A percentile compares a stretch with the other conserved stretches of the same genome.
These are phyloP conservation scores for Pterostichus madidus DNA, from an alignment of 2,888 invertebrate genomes.

Conservation along the genomic window DNA sequence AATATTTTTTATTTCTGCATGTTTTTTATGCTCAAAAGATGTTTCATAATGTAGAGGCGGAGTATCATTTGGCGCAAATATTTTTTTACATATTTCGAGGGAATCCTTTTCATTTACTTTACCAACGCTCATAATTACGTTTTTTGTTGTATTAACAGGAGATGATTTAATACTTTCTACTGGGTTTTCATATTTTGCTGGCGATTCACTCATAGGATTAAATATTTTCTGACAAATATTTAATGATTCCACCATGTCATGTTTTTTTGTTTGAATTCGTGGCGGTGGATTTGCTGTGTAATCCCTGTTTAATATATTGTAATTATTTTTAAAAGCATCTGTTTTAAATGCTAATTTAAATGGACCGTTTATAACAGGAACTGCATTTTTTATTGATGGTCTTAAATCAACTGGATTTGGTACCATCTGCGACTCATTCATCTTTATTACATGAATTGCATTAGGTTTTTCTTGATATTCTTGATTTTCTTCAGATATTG, in stretches of 20 bases:
- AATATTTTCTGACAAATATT: slow-evolving; percentile 75
- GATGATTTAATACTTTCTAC: slow-evolving; percentile 58
- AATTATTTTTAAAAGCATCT: slow-evolving; percentile 76
- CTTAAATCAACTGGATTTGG: slow-evolving; percentile 52
- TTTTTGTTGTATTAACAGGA: slow-evolving; percentile 56
- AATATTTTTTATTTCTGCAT: slow-evolving; percentile 76
- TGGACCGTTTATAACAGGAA: slow-evolving; percentile 78
- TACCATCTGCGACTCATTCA: slow-evolving; percentile 71
- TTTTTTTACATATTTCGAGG: slow-evolving; percentile 72
- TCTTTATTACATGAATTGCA: slow-evolving; percentile 76
- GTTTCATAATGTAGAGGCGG: slow-evolving; percentile 74
- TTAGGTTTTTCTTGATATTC: slow-evolving; percentile 75
- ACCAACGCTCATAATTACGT: slow-evolving; percentile 67
- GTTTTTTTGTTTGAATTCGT: slow-evolving; percentile 71
- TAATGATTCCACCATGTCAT: slow-evolving; percentile 73
- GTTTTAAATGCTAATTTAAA: slow-evolving; percentile 77
- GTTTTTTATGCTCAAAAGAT: slow-evolving; percentile 74
- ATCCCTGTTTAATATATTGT: slow-evolving; percentile 76
- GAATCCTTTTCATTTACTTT: slow-evolving; percentile 71
- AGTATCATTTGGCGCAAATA: slow-evolving; percentile 69
- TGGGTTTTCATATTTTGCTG: slow-evolving; percentile 67
- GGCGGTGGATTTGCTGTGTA: slow-evolving; percentile 71
- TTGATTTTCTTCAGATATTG: slow-evolving; percentile 17
- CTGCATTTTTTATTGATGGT: slow-evolving; percentile 68
- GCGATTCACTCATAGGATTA: slow-evolving; percentile 71